Evolutionary conservation across 1,140 invertebrate genomes (phyloP).

Genomic region (Penaeus indicus): DNA sequence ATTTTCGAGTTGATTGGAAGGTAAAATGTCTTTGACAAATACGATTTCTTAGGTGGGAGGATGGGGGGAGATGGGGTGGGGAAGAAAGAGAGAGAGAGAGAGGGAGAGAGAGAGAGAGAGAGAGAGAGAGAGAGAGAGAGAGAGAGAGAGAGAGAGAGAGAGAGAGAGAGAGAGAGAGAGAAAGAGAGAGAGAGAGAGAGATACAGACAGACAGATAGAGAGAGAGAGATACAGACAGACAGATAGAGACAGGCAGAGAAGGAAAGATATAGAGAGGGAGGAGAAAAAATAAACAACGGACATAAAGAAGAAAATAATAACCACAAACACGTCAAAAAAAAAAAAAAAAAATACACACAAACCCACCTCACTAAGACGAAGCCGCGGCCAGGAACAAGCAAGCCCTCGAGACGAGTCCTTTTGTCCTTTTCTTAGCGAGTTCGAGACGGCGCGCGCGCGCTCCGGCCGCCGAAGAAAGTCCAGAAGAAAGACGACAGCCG

Average conservation of each 20-base stretch:
- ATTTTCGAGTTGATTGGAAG: no score
- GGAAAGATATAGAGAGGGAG: neutral
- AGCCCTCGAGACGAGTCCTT: conserved; percentile 19
- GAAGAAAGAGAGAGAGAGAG: conserved; percentile 16
- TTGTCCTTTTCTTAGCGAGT: conserved; percentile 23
- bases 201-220: no score
- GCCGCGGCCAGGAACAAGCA: neutral
- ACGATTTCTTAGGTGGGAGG: no score
- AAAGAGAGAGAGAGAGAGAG: no score
- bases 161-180: no score
- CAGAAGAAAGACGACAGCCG: conserved; percentile 12
- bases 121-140: no score
- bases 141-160: no score
- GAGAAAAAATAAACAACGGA: neutral
- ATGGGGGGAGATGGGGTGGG: neutral
- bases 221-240: no score
- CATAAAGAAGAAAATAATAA: neutral
- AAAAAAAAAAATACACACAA: neutral
- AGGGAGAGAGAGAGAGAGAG: neutral
- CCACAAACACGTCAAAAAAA: no score
- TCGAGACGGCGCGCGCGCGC: neutral
- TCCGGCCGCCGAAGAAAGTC: neutral
- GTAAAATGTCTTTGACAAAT: no score
- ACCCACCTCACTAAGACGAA: neutral
- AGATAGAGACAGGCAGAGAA: no score